Evolutionary conservation across 2,888 invertebrate species (phyloP).

Genomic region (Aphelenchoides bicaudatus): DNA sequence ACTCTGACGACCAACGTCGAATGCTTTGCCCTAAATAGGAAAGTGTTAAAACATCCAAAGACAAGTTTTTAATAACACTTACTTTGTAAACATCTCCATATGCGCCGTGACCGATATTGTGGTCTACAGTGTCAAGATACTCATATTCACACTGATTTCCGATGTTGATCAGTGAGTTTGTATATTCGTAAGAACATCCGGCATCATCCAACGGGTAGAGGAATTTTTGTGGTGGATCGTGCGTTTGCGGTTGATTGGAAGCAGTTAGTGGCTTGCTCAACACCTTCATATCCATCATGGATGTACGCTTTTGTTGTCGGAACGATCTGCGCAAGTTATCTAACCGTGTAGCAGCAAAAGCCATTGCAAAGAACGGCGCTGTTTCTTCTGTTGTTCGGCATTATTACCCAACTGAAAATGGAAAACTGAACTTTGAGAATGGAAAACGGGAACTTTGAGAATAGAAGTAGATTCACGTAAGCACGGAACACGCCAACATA

Average conservation of each 20-base stretch:
- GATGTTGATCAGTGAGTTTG: constrained; percentile 12
- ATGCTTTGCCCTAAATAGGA: constrained; percentile 4
- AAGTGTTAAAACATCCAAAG: background rate
- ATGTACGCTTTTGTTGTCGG: constrained; percentile 1
- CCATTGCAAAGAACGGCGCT: constrained; percentile 13
- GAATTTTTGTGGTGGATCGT: too few species aligned
- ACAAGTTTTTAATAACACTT: constrained; percentile 16
- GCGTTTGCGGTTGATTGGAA: too few species aligned
- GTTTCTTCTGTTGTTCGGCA: constrained; percentile 15
- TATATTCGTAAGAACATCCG: constrained; percentile 1
- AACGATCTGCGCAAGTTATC: constrained; percentile 11
- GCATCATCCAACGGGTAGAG: constrained; percentile 6
- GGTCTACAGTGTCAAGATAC: constrained; percentile 42
- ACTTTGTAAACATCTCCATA: constrained; percentile 53
- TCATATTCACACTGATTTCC: constrained; percentile 33
- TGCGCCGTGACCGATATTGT: constrained; percentile 52
- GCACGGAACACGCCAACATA: too few species aligned
- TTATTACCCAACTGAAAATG: constrained; percentile 6
- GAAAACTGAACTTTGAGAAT: too few species aligned
- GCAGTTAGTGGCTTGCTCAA: background rate
- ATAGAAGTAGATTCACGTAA: too few species aligned
- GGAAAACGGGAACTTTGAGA: too few species aligned
- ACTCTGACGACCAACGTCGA: constrained; percentile 12
- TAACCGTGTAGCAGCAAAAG: background rate
- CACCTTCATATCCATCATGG: constrained; percentile 17